Evolutionary conservation across 2,888 invertebrate genomes (phyloP).

Genomic region (Pristionchus mayeri): DNA sequence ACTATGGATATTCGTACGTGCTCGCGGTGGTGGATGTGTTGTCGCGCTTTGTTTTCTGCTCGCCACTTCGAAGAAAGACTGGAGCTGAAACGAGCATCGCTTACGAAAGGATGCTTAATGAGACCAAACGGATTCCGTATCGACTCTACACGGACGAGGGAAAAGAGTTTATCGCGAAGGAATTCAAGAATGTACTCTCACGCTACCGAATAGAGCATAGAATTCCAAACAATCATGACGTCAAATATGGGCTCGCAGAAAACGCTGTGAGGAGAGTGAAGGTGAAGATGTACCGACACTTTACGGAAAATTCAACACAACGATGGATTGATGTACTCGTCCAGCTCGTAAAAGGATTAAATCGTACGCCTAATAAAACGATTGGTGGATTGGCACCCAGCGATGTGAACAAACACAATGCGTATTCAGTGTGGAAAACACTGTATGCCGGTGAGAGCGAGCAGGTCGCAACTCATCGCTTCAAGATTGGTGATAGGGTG

Average conservation of each 20-base stretch:
- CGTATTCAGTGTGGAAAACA: conserved; percentile 15
- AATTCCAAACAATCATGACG: conserved; percentile 43
- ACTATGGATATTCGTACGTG: background rate
- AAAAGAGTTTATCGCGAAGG: background rate
- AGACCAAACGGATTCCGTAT: background rate
- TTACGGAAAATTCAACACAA: conserved; percentile 11
- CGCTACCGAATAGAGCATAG: conserved; percentile 30
- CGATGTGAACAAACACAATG: conserved; percentile 26
- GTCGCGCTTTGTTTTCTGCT: background rate
- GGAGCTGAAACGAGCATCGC: conserved; percentile 23
- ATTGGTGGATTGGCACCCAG: conserved; percentile 16
- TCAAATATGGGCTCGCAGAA: conserved; percentile 25
- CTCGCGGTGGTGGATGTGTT: conserved; percentile 6
- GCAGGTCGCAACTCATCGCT: too few relatives aligned
- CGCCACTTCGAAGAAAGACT: background rate
- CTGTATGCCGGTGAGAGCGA: background rate
- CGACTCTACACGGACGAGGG: conserved; percentile 9
- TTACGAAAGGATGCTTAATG: background rate
- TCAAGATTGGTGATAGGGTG: too few relatives aligned
- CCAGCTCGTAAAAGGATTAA: background rate
- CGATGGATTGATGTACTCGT: conserved; percentile 28
- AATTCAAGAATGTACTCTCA: background rate
- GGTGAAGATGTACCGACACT: conserved; percentile 24
- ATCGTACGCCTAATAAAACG: background rate
- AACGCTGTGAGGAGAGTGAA: background rate